A percentile compares a stretch with the other conserved stretches of the same genome.
Conservation (phyloP, 2,888 invertebrate species). For the Caenorhabditis becei region DNA sequence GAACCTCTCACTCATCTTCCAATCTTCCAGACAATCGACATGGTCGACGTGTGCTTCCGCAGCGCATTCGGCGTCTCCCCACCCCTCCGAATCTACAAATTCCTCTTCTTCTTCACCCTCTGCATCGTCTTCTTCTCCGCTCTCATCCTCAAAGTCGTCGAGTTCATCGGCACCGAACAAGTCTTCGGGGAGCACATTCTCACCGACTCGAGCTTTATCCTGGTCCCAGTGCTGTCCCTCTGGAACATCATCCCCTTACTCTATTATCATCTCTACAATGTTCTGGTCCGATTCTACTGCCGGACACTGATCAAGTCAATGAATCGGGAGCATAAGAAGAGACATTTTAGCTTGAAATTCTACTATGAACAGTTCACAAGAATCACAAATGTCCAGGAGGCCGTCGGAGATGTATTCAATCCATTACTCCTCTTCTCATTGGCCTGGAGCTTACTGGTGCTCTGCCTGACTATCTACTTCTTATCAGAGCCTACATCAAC, state of each 20-base stretch:
- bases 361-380: constrained; percentile 80
- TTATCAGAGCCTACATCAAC: constrained; percentile 74
- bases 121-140: constrained; percentile 67
- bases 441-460: constrained; percentile 76
- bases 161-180: constrained; percentile 67
- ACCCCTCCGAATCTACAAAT: constrained; percentile 67
- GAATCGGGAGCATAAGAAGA: constrained; percentile 74
- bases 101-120: constrained; percentile 66
- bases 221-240: constrained; percentile 76
- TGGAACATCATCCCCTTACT: constrained; percentile 79
- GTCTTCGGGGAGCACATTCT: constrained; percentile 55
- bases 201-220: constrained; percentile 65
- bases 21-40: constrained; percentile 66
- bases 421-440: constrained; percentile 78
- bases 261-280: constrained; percentile 77
- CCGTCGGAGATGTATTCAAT: constrained; percentile 78
- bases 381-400: constrained; percentile 77
- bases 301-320: constrained; percentile 73
- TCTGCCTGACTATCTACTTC: constrained; percentile 79
- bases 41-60: constrained; percentile 75
- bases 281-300: constrained; percentile 69
- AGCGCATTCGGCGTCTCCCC: constrained; percentile 77
- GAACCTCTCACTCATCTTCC: too few relatives aligned
- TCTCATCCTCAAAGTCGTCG: constrained; percentile 67
- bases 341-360: constrained; percentile 76